These are phyloP conservation scores for Athalia cordata DNA, from an alignment of 2,888 invertebrate genomes.

Conservation along the genomic window DNA sequence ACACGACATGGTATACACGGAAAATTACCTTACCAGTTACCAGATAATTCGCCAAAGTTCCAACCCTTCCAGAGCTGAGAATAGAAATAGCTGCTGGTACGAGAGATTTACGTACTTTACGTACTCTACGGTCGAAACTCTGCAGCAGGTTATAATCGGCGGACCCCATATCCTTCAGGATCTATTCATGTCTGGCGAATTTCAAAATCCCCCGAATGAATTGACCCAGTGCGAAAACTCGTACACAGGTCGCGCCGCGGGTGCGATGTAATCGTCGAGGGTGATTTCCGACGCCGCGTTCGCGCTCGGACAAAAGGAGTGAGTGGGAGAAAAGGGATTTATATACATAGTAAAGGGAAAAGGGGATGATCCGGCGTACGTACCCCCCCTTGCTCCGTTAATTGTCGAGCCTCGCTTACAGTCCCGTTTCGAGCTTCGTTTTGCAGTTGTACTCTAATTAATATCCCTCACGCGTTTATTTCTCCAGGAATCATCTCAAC, in stretches of 20 bases:
- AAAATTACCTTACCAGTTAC: background rate
- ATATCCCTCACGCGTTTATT: slow-evolving; percentile 27
- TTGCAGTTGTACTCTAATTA: slow-evolving; percentile 20
- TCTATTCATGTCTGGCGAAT: too few relatives aligned
- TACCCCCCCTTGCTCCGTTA: slow-evolving; percentile 27
- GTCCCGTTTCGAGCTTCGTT: background rate
- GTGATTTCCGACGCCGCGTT: slow-evolving; percentile 25
- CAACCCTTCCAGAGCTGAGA: background rate
- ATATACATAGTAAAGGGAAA: background rate
- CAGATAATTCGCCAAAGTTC: slow-evolving; percentile 18
- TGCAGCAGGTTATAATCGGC: slow-evolving; percentile 19
- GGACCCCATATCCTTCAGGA: too few relatives aligned
- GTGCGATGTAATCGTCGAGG: background rate
- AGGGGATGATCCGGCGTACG: background rate
- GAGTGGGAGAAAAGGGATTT: slow-evolving; percentile 10
- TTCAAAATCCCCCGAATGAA: background rate
- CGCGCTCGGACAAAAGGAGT: slow-evolving; percentile 10
- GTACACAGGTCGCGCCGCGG: background rate
- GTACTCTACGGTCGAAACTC: background rate
- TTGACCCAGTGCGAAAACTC: slow-evolving; percentile 15
- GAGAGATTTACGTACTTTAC: background rate
- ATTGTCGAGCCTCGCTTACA: slow-evolving; percentile 21
- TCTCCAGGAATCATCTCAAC: slow-evolving; percentile 2
- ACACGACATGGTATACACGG: slow-evolving; percentile 48
- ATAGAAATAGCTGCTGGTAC: background rate